Conservation (phyloP, 2,797 vertebrate species). For the Hypotaenidia philippensis region DNA sequence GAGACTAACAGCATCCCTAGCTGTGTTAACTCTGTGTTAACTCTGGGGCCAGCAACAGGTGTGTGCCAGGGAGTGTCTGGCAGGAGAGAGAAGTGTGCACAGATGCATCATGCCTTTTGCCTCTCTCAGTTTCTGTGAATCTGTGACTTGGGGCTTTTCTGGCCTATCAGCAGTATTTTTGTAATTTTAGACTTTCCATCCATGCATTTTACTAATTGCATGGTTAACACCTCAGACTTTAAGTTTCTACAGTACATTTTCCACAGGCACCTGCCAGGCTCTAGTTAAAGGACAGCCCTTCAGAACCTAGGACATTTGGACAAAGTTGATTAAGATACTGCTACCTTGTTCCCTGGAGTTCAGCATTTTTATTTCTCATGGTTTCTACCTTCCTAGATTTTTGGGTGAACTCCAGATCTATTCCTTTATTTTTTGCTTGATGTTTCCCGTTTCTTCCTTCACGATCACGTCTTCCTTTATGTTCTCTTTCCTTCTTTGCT, state of each 20-base stretch:
- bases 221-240: background rate
- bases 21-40: background rate
- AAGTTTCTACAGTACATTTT: background rate
- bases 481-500: background rate
- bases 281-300: background rate
- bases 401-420: background rate
- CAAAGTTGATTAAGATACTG: background rate
- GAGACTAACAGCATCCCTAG: background rate
- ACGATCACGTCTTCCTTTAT: background rate
- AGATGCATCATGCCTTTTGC: background rate
- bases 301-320: background rate
- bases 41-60: background rate
- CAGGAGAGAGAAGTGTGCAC: background rate
- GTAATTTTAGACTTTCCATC: background rate
- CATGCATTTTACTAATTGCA: background rate
- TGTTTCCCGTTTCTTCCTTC: background rate
- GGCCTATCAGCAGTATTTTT: background rate
- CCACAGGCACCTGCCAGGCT: background rate
- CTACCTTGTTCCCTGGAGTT: background rate
- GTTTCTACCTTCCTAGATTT: background rate
- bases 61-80: background rate
- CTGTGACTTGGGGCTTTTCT: background rate
- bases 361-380: background rate
- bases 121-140: background rate
- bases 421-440: background rate